A percentile compares a stretch with the other conserved stretches of the same genome.
phyloP scores from a whole-genome alignment of 2,113 vertebrate species.

The Oplegnathus fasciatus region DNA sequence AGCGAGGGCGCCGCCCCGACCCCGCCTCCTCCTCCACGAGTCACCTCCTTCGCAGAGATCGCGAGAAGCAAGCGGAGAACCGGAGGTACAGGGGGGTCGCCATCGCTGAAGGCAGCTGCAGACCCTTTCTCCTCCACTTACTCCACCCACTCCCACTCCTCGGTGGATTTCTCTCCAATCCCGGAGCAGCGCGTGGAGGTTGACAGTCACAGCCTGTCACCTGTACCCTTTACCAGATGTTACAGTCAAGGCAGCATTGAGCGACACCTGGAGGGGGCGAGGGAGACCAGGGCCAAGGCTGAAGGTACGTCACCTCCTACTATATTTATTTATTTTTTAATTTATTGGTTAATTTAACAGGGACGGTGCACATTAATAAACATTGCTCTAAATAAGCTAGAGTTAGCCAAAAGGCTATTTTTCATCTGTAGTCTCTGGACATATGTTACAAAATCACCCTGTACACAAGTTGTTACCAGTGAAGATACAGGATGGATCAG shows the following conservation, averaged over 20 bases:
- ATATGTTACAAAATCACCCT: neutral
- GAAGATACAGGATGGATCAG: neutral
- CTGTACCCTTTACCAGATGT: conserved; percentile 83
- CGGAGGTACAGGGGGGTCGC: conserved; percentile 73
- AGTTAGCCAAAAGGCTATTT: no score
- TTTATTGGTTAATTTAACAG: neutral
- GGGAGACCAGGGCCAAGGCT: conserved; percentile 69
- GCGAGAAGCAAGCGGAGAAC: conserved; percentile 91
- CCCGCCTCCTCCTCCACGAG: conserved; percentile 84
- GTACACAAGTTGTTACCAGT: neutral
- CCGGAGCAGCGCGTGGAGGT: conserved; percentile 76
- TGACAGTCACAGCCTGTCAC: conserved; percentile 78
- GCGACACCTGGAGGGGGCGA: conserved; percentile 59
- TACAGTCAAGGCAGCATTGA: conserved; percentile 84
- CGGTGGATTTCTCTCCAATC: conserved; percentile 90
- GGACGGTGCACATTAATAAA: neutral
- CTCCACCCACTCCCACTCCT: conserved; percentile 82
- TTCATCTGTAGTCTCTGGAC: neutral
- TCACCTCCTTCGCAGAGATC: conserved; percentile 96
- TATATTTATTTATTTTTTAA: neutral
- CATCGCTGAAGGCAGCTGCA: conserved; percentile 80
- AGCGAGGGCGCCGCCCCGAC: conserved; percentile 85
- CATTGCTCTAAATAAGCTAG: neutral
- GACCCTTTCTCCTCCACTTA: conserved; percentile 80
- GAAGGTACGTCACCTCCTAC: conserved; percentile 75